phyloP scores from a whole-genome alignment of 1,140 invertebrate species.

The Drosophila ambigua region DNA sequence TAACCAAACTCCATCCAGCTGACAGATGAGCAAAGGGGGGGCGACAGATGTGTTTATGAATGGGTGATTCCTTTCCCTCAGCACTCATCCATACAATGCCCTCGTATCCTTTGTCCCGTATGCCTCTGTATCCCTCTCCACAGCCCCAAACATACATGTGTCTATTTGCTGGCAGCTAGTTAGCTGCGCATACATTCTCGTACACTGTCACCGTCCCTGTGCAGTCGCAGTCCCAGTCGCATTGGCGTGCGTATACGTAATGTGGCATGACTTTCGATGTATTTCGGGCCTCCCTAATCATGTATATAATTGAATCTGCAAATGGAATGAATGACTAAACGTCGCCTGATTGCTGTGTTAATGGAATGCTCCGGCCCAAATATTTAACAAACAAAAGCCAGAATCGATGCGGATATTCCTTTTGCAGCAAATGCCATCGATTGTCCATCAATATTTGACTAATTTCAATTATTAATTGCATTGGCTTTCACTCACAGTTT shows the following conservation, averaged over 20 bases:
- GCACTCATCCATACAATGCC: slow-evolving; percentile 25
- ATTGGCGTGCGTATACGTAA: slow-evolving; percentile 64
- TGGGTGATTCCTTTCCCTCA: slow-evolving; percentile 40
- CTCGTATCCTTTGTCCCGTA: slow-evolving; percentile 10
- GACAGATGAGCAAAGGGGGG: slow-evolving; percentile 46
- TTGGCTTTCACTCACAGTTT: no score
- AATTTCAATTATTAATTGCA: no score
- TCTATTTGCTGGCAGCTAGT: slow-evolving; percentile 46
- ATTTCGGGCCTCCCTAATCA: slow-evolving; percentile 42
- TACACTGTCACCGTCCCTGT: no score
- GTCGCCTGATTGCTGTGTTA: slow-evolving; percentile 27
- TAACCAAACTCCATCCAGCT: slow-evolving; percentile 71
- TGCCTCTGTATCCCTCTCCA: background rate
- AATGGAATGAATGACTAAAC: slow-evolving; percentile 16
- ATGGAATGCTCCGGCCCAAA: slow-evolving; percentile 9
- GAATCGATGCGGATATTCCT: no score
- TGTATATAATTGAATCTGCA: slow-evolving; percentile 38
- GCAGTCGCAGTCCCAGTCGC: no score
- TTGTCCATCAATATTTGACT: no score
- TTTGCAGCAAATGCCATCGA: no score
- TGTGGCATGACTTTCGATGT: slow-evolving; percentile 37
- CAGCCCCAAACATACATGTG: slow-evolving; percentile 15
- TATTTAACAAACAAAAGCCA: background rate
- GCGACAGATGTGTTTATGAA: slow-evolving; percentile 41
- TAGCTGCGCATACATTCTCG: slow-evolving; percentile 34